phyloP scores from a whole-genome alignment of 2,113 vertebrate genomes.

The Gambusia affinis region DNA sequence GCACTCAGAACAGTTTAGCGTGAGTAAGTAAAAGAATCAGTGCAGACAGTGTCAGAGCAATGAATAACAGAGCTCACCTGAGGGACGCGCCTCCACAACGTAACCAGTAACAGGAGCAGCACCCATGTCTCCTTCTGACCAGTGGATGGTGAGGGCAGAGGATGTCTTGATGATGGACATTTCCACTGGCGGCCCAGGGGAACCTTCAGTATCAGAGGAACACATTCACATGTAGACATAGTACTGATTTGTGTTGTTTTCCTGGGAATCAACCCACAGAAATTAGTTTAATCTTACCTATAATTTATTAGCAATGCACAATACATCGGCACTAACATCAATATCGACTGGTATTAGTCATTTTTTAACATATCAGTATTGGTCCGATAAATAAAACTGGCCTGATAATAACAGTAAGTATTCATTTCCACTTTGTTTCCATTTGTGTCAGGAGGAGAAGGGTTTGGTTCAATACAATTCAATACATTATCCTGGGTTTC shows the following conservation, averaged over 20 bases:
- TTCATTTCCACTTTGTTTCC: too few species aligned
- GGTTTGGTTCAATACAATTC: too few species aligned
- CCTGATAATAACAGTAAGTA: too few species aligned
- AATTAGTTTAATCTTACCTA: too few species aligned
- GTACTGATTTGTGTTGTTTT: neutral
- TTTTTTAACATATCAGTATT: too few species aligned
- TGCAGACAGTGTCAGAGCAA: neutral
- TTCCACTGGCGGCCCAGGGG: constrained; percentile 87
- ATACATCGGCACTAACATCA: too few species aligned
- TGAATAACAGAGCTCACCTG: constrained; percentile 78
- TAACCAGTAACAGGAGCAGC: constrained; percentile 86
- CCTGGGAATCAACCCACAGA: too few species aligned
- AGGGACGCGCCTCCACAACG: constrained; percentile 90
- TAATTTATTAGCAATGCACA: too few species aligned
- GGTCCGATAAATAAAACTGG: too few species aligned
- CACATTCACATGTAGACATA: neutral
- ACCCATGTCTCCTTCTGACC: constrained; percentile 86
- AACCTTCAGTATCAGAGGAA: constrained; percentile 75
- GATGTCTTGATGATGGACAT: constrained; percentile 88
- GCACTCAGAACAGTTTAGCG: constrained; percentile 3
- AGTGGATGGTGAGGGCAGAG: constrained; percentile 86
- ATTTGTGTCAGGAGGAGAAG: too few species aligned
- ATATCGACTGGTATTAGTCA: too few species aligned
- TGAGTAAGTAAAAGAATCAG: neutral
- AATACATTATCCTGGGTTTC: too few species aligned